Base-by-base conservation (phyloP, 2,113 vertebrate genomes). In the Sinosuthora webbiana region DNA sequence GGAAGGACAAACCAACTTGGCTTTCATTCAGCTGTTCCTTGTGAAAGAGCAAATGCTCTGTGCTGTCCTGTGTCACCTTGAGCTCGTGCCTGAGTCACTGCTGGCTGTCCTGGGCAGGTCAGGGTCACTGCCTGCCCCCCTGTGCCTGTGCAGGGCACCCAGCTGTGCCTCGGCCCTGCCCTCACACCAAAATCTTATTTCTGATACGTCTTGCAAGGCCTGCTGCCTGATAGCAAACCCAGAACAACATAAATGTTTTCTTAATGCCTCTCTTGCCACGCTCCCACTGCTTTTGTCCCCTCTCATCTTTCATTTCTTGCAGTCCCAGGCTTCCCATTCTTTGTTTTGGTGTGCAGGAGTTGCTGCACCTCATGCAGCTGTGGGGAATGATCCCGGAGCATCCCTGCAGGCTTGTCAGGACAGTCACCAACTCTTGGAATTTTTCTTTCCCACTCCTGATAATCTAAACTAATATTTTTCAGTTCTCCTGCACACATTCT, bases 161-260 rank as follows among this genome's bases (percentile, higher is more conserved):
- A 16, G 9, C 45, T 45, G 17, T 4, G 6, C 13, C 81, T 24
- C 41, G 19, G 15, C 23, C 25, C 74, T 50, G 49, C 30, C 28
- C 11, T n/a, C n/a, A n/a, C 9, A 15, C 74, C 23, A 22, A 15
- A 15, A 60, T 1, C 35, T 21, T 2, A 2, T 0, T 63, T 42
- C 8, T 33, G 33, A 7, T 14, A 4, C 33, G 4, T 31, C 50
- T 60, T n/a, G 45, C 33, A 41, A 20, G 75, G n/a, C 33, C 33
- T 28, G 50, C 64, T 71, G n/a, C 22, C 13, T 1, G 30, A 2
- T 60, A 25, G 0, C 20, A 17, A 62, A 47, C 14, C 15, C 24
- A 78, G 45, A 31, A 27, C 31, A 42, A 25, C 3, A 12, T 3
- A 24, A 71, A 56, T 37, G n/a, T 77, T 63, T 49, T 42, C 27